Evolutionary conservation across 1,140 invertebrate genomes (phyloP), one percentile per base, ranked within the genome.

Genomic region (Lordiphosa stackelbergi): DNA sequence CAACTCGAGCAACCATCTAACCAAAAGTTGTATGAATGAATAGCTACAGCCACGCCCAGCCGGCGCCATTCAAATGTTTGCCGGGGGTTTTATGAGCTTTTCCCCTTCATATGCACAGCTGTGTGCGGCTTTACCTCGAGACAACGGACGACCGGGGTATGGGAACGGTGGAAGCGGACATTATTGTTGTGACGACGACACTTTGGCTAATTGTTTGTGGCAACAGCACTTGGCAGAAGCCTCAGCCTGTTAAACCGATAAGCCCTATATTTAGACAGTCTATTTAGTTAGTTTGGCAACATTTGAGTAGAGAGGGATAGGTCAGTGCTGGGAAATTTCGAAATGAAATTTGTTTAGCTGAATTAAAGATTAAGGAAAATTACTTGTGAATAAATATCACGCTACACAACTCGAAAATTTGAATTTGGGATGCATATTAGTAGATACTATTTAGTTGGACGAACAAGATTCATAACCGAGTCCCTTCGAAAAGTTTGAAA

Each of bases 161-260:
- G 16, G 7, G 12, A 40, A 11, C 28, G 28, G 31, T 13, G 12
- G 40, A 36, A 45, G 16, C 24, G 38, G 28, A 46, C 59, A 63
- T 42, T 42, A 24, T 22, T 34, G 59, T 34, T 11, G 48, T 5
- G 12, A 34, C 56, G 31, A 66, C 28, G 41, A 57, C 73, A 79
- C 74, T 79, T 74, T 65, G 70, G 70, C 77, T 79, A 79, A 79
- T 79, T 79, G 75, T 58, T 74, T 61, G 75, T 35, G 71, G 62
- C 74, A 74, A 64, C 58, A 64, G 16, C 70, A 43, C 38, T 59
- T 45, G 59, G 36, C 16, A 40, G 11, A 52, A 37, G 12, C n/a
- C 34, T 9, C 52, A 31, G 43, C 37, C 40, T 13, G 34, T 42
- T 31, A 43, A 34, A 48, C 63, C 66, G 61, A 64, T 58, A 53